phyloP scores from a whole-genome alignment of 2,797 vertebrate species.

The Falco berigora region DNA sequence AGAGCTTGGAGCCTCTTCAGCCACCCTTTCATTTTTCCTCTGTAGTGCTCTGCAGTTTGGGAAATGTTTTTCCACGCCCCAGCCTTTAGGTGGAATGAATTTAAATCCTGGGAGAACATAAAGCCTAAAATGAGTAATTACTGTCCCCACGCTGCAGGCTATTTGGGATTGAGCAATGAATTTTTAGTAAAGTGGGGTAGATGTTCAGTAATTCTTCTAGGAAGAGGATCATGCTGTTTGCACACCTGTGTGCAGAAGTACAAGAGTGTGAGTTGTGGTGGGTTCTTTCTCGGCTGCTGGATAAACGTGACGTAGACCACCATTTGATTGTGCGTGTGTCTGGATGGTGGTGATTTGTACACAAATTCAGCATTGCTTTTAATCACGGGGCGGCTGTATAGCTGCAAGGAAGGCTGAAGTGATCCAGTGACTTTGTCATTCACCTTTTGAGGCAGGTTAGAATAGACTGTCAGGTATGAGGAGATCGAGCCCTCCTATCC shows the following conservation, averaged over 20 bases:
- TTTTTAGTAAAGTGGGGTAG: background rate
- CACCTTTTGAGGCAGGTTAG: background rate
- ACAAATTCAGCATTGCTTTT: background rate
- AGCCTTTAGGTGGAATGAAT: background rate
- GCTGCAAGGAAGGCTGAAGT: background rate
- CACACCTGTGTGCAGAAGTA: background rate
- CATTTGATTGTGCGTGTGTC: background rate
- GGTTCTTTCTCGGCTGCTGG: background rate
- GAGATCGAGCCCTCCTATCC: background rate
- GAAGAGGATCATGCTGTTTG: background rate
- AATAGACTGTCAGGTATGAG: background rate
- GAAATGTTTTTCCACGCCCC: background rate
- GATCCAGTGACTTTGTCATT: background rate
- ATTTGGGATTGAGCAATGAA: background rate
- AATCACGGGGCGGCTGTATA: background rate
- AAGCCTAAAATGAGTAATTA: background rate
- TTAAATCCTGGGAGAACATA: background rate
- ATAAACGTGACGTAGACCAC: background rate
- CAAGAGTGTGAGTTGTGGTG: background rate
- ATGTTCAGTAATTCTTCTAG: background rate
- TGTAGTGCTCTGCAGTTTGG: background rate
- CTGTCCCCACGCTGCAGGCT: background rate
- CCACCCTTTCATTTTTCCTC: background rate
- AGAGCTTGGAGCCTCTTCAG: background rate
- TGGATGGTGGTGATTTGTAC: background rate